A percentile compares a stretch with the other conserved stretches of the same genome.
These are phyloP conservation scores for Sebastes elongatus DNA, from an alignment of 2,797 vertebrate species.

Conservation along the genomic window DNA sequence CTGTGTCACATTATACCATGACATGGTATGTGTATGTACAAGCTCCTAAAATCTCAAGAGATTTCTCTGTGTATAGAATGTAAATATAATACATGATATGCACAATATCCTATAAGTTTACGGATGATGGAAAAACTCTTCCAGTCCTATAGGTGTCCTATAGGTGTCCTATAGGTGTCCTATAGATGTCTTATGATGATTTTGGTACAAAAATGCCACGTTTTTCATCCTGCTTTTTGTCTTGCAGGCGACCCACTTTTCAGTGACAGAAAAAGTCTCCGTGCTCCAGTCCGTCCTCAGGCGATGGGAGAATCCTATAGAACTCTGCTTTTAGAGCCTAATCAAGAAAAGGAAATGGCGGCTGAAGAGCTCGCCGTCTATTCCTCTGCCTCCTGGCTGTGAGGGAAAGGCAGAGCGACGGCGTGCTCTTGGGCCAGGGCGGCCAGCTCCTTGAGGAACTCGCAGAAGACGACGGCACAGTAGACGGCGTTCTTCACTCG, in stretches of 20 bases:
- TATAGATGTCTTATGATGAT: conserved; percentile 27
- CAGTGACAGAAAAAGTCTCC: conserved; percentile 30
- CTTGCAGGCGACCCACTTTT: conserved; percentile 4
- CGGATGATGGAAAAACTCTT: conserved; percentile 34
- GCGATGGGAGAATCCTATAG: not conserved
- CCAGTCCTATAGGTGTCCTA: conserved; percentile 50
- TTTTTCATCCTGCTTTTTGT: not conserved
- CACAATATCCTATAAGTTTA: conserved; percentile 70
- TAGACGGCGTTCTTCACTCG: conserved; percentile 96
- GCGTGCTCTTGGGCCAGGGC: conserved; percentile 95
- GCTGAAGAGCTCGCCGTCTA: conserved; percentile 37
- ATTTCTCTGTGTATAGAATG: conserved; percentile 71
- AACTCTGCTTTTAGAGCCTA: conserved; percentile 17
- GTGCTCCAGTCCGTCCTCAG: conserved; percentile 42
- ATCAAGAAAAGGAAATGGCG: not conserved
- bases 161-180: conserved; percentile 30
- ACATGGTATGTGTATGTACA: conserved; percentile 68
- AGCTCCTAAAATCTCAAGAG: conserved; percentile 62
- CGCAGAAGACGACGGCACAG: conserved; percentile 94
- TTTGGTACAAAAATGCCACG: conserved; percentile 61
- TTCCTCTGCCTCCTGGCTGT: conserved; percentile 84
- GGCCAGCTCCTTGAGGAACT: conserved; percentile 97
- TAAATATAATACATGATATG: conserved; percentile 83
- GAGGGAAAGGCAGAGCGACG: conserved; percentile 89
- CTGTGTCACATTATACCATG: conserved; percentile 48